Percentiles rank a stretch among this genome's conserved stretches.
Evolutionary conservation across 2,797 vertebrate genomes (phyloP).

Genomic region (Saxicola maurus): DNA sequence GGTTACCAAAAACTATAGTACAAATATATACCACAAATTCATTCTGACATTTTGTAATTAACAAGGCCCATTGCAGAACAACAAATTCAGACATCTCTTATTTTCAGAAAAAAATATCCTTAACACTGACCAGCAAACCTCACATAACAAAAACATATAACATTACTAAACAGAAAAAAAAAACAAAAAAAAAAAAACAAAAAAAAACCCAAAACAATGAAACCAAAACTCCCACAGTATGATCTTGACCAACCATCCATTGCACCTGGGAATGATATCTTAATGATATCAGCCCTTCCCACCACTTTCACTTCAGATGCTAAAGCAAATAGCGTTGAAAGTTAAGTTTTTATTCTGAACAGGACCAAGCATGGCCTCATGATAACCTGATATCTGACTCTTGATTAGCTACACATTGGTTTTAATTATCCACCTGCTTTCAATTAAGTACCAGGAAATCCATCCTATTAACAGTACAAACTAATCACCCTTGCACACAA

Average conservation of each 20-base stretch:
- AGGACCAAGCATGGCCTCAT: conserved; percentile 5
- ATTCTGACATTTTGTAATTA: fast-evolving
- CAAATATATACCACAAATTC: not conserved
- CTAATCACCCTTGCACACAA: conserved; percentile 35
- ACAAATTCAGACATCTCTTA: not conserved
- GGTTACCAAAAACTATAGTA: not conserved
- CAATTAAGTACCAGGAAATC: conserved; percentile 57
- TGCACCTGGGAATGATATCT: not conserved
- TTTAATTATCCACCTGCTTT: conserved; percentile 68
- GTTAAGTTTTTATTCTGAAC: not conserved
- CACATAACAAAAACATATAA: not conserved
- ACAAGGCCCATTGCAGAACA: not conserved
- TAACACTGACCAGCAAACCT: not conserved
- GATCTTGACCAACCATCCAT: not conserved
- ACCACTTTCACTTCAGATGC: not conserved
- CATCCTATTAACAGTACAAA: conserved; percentile 50
- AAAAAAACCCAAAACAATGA: not conserved
- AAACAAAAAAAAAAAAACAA: too few species aligned
- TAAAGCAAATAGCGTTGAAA: not conserved
- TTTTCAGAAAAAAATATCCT: not conserved
- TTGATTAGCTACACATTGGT: conserved; percentile 61
- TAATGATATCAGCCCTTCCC: not conserved
- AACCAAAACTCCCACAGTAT: fast-evolving
- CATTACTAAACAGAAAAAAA: not conserved
- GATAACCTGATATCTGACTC: conserved; percentile 26